These are phyloP conservation scores for Euplexia lucipara DNA, from an alignment of 2,888 invertebrate species.

Conservation along the genomic window DNA sequence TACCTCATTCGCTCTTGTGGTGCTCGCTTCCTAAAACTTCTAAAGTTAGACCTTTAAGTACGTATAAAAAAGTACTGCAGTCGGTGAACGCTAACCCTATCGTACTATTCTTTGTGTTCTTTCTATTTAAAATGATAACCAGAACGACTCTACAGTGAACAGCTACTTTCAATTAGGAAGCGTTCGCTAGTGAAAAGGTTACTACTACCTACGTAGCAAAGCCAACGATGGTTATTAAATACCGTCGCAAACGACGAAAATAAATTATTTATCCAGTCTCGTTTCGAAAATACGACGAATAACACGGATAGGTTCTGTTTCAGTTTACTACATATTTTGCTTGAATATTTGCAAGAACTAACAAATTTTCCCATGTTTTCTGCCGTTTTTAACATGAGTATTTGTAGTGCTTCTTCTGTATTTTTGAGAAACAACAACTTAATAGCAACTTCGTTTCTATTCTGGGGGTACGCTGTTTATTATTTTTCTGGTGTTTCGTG, in stretches of 20 bases:
- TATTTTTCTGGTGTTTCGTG: slow-evolving; percentile 20
- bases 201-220: slow-evolving; percentile 10
- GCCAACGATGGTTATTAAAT: slow-evolving; percentile 48
- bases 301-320: neutral
- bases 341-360: slow-evolving; percentile 26
- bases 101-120: slow-evolving; percentile 65
- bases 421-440: slow-evolving; percentile 4
- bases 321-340: slow-evolving; percentile 16
- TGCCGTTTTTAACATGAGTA: slow-evolving; percentile 4
- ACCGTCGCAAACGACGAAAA: slow-evolving; percentile 30
- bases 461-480: neutral
- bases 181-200: slow-evolving; percentile 43
- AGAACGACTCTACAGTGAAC: slow-evolving; percentile 63
- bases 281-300: slow-evolving; percentile 21
- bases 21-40: too few relatives aligned
- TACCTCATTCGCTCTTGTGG: too few relatives aligned
- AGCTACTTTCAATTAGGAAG: slow-evolving; percentile 60
- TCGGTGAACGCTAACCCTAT: slow-evolving; percentile 28
- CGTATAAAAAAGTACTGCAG: neutral
- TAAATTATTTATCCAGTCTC: slow-evolving; percentile 25
- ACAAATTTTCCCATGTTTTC: slow-evolving; percentile 17
- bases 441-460: neutral
- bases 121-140: slow-evolving; percentile 69
- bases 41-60: too few relatives aligned
- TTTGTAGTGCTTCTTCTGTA: neutral